Evolutionary conservation across 2,113 vertebrate species (phyloP).

Genomic region (Caracal caracal): DNA sequence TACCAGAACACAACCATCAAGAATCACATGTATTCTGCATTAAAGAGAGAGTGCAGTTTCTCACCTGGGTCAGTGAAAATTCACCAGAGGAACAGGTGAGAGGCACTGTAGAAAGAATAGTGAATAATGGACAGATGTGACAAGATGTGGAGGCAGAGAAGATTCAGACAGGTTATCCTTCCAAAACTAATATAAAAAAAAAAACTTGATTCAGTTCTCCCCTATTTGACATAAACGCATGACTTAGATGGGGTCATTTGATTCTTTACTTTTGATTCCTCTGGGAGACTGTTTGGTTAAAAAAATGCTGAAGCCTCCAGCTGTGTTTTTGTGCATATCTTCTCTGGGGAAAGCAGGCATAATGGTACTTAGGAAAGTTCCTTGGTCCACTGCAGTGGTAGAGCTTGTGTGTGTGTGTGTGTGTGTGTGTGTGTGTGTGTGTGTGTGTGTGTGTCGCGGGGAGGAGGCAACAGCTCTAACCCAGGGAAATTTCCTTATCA

Average conservation of each 20-base stretch:
- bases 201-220: accelerated
- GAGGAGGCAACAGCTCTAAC: neutral
- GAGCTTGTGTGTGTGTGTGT: no score
- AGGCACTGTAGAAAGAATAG: neutral
- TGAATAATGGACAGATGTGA: accelerated
- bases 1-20: neutral
- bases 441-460: no score
- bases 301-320: neutral
- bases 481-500: neutral
- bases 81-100: neutral
- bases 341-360: neutral
- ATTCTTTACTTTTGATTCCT: neutral
- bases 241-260: neutral
- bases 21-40: neutral
- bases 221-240: neutral
- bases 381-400: neutral
- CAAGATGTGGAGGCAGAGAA: neutral
- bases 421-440: no score
- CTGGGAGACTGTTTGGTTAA: neutral
- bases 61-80: accelerated
- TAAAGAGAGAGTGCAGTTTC: neutral
- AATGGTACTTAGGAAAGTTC: neutral
- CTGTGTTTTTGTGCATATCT: accelerated
- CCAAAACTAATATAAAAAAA: neutral
- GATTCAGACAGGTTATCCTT: neutral